A percentile compares a stretch with the other conserved stretches of the same genome.
Evolutionary conservation across 2,888 invertebrate genomes (phyloP).

Genomic region (Pseudococcus longispinus): DNA sequence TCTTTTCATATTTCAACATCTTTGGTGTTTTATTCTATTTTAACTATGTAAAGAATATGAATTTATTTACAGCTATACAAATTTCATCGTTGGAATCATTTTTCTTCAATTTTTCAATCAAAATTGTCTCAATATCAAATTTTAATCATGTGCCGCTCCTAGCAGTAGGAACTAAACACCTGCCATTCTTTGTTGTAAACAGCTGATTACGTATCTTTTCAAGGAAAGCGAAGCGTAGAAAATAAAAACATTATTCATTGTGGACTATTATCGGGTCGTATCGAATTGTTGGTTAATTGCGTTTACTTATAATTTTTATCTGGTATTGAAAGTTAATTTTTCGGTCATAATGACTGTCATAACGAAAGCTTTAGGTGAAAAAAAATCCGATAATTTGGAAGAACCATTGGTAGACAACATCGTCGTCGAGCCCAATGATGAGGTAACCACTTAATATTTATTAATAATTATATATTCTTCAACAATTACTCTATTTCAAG

Average conservation of each 20-base stretch:
- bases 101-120: background rate
- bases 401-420: slow-evolving; percentile 71
- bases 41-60: too few species aligned
- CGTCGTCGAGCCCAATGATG: slow-evolving; percentile 61
- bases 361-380: slow-evolving; percentile 75
- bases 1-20: too few species aligned
- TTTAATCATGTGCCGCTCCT: background rate
- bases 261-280: slow-evolving; percentile 21
- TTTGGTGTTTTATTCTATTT: too few species aligned
- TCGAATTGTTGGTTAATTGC: slow-evolving; percentile 38
- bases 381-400: slow-evolving; percentile 73
- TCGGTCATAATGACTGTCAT: slow-evolving; percentile 77
- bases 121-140: too few species aligned
- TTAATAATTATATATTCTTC: background rate
- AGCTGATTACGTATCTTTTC: slow-evolving; percentile 39
- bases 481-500: background rate
- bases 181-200: slow-evolving; percentile 9
- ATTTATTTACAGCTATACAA: too few species aligned
- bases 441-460: slow-evolving; percentile 56
- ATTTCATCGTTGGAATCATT: background rate
- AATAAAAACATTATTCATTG: slow-evolving; percentile 38
- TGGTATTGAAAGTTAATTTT: background rate
- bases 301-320: background rate
- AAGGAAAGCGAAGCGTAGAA: slow-evolving; percentile 52
- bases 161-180: background rate